A percentile compares a stretch with the other conserved stretches of the same genome.
phyloP scores from a whole-genome alignment of 2,888 invertebrate genomes.

The Scotopteryx bipunctaria region DNA sequence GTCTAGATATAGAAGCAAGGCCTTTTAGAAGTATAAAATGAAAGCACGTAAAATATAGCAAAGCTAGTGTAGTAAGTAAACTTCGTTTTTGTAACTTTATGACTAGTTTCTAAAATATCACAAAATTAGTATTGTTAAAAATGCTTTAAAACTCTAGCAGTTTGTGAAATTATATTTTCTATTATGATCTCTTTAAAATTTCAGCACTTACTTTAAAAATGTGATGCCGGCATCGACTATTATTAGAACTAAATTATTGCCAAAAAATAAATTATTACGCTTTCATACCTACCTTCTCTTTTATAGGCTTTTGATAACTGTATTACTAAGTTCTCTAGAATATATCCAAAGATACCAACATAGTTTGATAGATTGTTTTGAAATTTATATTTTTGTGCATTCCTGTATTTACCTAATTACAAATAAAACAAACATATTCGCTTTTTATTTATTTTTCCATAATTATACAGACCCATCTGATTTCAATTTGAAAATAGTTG shows the following conservation, averaged over 20 bases:
- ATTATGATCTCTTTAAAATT: too few relatives aligned
- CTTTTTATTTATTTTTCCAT: conserved; percentile 73
- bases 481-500: conserved; percentile 68
- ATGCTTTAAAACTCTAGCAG: too few relatives aligned
- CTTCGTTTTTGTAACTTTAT: neutral
- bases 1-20: too few relatives aligned
- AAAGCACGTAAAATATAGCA: neutral
- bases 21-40: neutral
- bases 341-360: conserved; percentile 14
- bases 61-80: neutral
- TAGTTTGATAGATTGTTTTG: conserved; percentile 10
- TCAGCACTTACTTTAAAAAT: too few relatives aligned
- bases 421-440: conserved; percentile 57
- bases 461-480: conserved; percentile 77
- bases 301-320: conserved; percentile 11
- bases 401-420: conserved; percentile 22
- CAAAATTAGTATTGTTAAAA: too few relatives aligned
- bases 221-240: too few relatives aligned
- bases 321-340: conserved; percentile 13
- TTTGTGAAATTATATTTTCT: too few relatives aligned
- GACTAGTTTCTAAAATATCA: too few relatives aligned
- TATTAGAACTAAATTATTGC: conserved; percentile 10
- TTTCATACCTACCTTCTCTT: conserved; percentile 16
- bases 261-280: conserved; percentile 17
- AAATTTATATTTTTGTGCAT: conserved; percentile 15